Conservation (phyloP, 2,888 invertebrate species). For the Eupelmus urozonus region DNA sequence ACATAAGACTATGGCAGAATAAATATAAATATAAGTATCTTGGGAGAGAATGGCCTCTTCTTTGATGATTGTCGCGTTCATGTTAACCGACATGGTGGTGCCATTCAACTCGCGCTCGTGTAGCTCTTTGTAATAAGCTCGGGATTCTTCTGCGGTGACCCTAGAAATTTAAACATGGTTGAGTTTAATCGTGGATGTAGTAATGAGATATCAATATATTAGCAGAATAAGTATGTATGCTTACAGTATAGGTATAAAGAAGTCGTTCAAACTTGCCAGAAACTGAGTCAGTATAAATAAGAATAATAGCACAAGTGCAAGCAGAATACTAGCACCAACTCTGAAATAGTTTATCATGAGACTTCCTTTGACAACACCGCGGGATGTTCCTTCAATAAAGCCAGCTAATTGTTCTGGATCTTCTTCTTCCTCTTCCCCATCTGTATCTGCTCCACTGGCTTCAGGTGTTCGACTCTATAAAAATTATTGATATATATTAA, state of each 20-base stretch:
- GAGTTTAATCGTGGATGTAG: neutral
- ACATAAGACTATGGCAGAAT: slow-evolving; percentile 79
- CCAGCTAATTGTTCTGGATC: slow-evolving; percentile 62
- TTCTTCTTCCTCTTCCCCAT: slow-evolving; percentile 63
- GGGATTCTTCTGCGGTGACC: slow-evolving; percentile 52
- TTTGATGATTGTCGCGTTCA: slow-evolving; percentile 16
- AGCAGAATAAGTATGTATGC: slow-evolving; percentile 54
- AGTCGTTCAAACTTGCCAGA: slow-evolving; percentile 83
- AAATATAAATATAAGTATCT: slow-evolving; percentile 80
- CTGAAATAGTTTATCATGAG: slow-evolving; percentile 78
- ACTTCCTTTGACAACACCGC: slow-evolving; percentile 77
- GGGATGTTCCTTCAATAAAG: slow-evolving; percentile 76
- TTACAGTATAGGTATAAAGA: slow-evolving; percentile 79
- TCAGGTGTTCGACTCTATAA: slow-evolving; percentile 73
- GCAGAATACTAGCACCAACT: slow-evolving; percentile 79
- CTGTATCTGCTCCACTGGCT: slow-evolving; percentile 66
- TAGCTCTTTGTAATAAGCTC: slow-evolving; percentile 30
- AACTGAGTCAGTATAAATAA: slow-evolving; percentile 80
- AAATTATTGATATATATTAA: neutral
- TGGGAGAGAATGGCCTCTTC: slow-evolving; percentile 41
- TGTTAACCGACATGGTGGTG: neutral
- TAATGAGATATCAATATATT: too few species aligned
- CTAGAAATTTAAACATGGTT: slow-evolving; percentile 28
- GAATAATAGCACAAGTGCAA: slow-evolving; percentile 76
- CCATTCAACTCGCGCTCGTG: slow-evolving; percentile 7